Evolutionary conservation across 1,140 invertebrate species (phyloP).

Genomic region (Planococcus citri): DNA sequence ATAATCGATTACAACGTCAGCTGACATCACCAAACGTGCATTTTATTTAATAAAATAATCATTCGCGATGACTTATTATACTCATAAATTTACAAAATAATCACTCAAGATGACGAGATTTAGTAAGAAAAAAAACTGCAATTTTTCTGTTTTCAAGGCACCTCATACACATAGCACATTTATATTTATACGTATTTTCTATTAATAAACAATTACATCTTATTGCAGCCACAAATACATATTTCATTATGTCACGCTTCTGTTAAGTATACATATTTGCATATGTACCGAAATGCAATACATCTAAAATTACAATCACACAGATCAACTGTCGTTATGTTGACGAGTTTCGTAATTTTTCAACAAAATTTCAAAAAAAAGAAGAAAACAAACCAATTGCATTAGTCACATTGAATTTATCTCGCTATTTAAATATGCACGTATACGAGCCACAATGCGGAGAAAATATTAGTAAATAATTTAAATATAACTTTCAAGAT

Average conservation of each 20-base stretch:
- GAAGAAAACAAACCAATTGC: not conserved
- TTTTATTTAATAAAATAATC: too few relatives aligned
- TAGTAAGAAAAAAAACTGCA: too few relatives aligned
- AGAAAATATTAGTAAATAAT: not conserved
- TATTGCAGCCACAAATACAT: not conserved
- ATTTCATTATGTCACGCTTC: not conserved
- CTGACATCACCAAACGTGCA: too few relatives aligned
- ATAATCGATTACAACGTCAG: too few relatives aligned
- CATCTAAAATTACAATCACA: not conserved
- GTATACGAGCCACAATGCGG: not conserved
- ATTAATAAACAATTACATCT: constrained; percentile 4
- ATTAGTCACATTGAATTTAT: not conserved
- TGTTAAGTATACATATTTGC: too few relatives aligned
- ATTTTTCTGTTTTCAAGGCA: too few relatives aligned
- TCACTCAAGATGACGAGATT: too few relatives aligned
- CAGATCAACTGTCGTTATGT: not conserved
- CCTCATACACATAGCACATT: too few relatives aligned
- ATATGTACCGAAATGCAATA: not conserved
- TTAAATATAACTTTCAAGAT: not conserved
- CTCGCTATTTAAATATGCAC: not conserved
- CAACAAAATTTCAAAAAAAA: not conserved
- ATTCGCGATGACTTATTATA: too few relatives aligned
- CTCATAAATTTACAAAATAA: too few relatives aligned
- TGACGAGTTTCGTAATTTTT: not conserved
- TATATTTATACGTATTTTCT: too few relatives aligned